These are phyloP conservation scores for Euzophera pinguis DNA, from an alignment of 2,888 invertebrate species.

Conservation along the genomic window DNA sequence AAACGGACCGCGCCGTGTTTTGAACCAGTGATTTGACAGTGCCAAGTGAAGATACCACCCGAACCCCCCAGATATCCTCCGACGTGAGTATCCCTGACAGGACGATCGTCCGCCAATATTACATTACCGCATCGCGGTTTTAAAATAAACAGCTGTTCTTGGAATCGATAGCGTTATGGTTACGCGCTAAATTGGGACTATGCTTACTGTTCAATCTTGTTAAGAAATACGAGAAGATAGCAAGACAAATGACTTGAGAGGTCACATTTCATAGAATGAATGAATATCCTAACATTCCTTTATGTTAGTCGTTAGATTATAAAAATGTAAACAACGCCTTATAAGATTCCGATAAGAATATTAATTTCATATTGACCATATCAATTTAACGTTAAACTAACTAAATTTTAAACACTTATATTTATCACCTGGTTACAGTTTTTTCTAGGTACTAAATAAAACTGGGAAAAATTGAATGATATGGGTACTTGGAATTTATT, in stretches of 20 bases:
- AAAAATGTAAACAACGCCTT: background rate
- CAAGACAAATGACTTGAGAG: background rate
- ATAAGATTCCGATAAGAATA: constrained; percentile 13
- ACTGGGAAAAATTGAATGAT: background rate
- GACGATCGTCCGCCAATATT: constrained; percentile 35
- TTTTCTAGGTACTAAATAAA: background rate
- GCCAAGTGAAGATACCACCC: constrained; percentile 68
- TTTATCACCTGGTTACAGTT: no score
- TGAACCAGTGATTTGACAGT: constrained; percentile 79
- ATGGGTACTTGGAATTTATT: background rate
- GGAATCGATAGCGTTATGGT: constrained; percentile 58
- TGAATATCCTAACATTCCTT: no score
- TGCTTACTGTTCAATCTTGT: constrained; percentile 37
- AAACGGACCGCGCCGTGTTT: constrained; percentile 75
- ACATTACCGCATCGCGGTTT: constrained; percentile 59
- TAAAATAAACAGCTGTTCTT: constrained; percentile 75
- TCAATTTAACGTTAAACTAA: no score
- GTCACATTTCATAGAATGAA: background rate
- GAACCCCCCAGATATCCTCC: constrained; percentile 44
- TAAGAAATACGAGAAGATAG: constrained; percentile 49
- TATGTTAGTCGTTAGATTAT: background rate
- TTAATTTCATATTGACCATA: no score
- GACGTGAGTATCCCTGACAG: constrained; percentile 59
- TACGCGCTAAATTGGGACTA: constrained; percentile 67
- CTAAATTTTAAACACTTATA: no score